phyloP scores from a whole-genome alignment of 2,113 vertebrate species.

The Chionomys nivalis region DNA sequence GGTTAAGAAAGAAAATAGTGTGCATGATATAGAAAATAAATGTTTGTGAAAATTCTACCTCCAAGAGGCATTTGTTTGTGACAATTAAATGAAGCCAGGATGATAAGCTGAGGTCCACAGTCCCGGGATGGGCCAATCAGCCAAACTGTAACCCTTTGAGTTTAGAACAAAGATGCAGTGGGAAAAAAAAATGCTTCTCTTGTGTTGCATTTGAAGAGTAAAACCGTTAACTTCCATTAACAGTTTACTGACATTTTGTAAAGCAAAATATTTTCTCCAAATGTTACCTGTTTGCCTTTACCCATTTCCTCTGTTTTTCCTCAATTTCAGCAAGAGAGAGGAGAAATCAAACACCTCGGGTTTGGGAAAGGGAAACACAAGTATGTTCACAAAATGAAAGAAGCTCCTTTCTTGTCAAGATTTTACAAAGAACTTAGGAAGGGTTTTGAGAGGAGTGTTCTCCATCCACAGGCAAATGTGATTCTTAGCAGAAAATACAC shows the following conservation, averaged over 20 bases:
- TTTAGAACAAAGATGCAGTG: not conserved
- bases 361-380: not conserved
- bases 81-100: conserved; percentile 2
- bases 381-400: not conserved
- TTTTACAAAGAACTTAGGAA: not conserved
- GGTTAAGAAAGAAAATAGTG: conserved; percentile 80
- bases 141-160: not conserved
- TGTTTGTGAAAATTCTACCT: conserved; percentile 68
- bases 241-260: not conserved
- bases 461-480: not conserved
- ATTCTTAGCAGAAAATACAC: not conserved
- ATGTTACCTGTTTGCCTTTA: not conserved
- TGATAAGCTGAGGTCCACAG: not conserved
- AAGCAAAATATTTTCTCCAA: not conserved
- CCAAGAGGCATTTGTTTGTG: conserved; percentile 72
- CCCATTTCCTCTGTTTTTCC: not conserved
- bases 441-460: not conserved
- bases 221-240: not conserved
- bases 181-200: not conserved
- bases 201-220: not conserved
- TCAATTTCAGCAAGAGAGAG: not conserved
- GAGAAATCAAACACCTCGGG: not conserved
- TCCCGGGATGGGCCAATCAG: not conserved
- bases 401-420: not conserved
- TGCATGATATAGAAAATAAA: conserved; percentile 78